Evolutionary conservation across 2,113 vertebrate species (phyloP).

Genomic region (Clarias batrachus): DNA sequence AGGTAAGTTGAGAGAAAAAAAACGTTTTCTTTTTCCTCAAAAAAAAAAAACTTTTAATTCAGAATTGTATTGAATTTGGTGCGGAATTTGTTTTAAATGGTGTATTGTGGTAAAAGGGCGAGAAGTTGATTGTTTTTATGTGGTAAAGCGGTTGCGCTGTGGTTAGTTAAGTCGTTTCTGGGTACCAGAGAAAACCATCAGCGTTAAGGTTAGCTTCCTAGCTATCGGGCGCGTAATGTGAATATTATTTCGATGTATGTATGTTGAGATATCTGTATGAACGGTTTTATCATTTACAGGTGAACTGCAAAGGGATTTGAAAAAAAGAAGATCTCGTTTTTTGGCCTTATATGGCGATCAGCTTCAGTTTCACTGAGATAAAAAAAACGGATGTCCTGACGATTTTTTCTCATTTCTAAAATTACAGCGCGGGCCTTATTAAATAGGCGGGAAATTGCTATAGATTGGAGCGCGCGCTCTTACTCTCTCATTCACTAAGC

Average conservation of each 20-base stretch:
- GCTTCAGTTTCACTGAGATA: too few relatives aligned
- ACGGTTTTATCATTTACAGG: neutral
- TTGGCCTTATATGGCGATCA: neutral
- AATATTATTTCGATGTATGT: neutral
- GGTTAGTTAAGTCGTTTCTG: neutral
- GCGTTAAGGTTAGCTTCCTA: neutral
- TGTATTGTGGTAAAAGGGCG: too few relatives aligned
- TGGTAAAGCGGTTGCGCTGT: neutral
- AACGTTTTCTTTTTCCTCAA: neutral
- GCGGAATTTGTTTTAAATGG: neutral
- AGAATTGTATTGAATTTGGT: neutral
- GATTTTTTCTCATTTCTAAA: neutral
- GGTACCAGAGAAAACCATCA: slow-evolving; percentile 2
- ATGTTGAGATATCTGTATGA: neutral
- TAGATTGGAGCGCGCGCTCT: neutral
- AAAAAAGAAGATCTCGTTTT: neutral
- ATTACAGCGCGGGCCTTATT: neutral
- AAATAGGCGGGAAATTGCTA: slow-evolving; percentile 26
- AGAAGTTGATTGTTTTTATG: neutral
- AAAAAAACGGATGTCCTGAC: neutral
- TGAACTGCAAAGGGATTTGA: neutral
- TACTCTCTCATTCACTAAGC: neutral
- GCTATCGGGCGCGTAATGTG: neutral
- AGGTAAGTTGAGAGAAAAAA: slow-evolving; percentile 63
- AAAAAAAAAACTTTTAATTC: neutral